Conservation (phyloP, 1,140 invertebrate genomes). For the Ridgeia piscesae region DNA sequence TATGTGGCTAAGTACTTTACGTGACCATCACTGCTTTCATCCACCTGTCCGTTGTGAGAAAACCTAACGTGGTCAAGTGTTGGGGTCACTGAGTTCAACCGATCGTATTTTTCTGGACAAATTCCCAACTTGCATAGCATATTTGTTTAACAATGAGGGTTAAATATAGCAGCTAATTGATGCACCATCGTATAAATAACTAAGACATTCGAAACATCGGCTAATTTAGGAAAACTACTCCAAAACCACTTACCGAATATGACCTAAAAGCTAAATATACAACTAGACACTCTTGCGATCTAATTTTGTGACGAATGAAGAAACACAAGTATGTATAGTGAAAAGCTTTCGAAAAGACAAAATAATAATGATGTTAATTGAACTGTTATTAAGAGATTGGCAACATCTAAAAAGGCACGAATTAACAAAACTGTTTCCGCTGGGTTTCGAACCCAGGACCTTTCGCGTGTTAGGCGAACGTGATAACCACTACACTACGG, state of each 20-base stretch:
- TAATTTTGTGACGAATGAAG: background rate
- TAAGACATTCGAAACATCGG: background rate
- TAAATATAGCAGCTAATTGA: background rate
- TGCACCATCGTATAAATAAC: background rate
- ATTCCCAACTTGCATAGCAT: too few relatives aligned
- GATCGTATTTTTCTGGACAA: too few relatives aligned
- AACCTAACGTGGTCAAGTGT: too few relatives aligned
- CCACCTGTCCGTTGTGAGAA: too few relatives aligned
- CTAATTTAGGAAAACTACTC: background rate
- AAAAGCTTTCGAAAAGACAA: background rate
- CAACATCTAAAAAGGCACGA: background rate
- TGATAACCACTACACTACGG: constrained; percentile 4
- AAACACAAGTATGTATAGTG: background rate
- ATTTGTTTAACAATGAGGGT: background rate
- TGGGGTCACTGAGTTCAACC: too few relatives aligned
- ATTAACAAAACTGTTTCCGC: background rate
- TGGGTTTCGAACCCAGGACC: constrained; percentile 3
- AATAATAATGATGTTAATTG: background rate
- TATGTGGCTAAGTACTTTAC: background rate
- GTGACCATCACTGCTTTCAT: too few relatives aligned
- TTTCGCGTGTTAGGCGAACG: constrained; percentile 3
- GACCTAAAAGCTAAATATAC: too few relatives aligned
- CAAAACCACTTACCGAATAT: background rate
- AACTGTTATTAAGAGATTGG: background rate
- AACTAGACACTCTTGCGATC: background rate